A percentile compares a stretch with the other conserved stretches of the same genome.
These are phyloP conservation scores for Muntiacus muntjak DNA, from an alignment of 2,113 vertebrate genomes.

Conservation along the genomic window DNA sequence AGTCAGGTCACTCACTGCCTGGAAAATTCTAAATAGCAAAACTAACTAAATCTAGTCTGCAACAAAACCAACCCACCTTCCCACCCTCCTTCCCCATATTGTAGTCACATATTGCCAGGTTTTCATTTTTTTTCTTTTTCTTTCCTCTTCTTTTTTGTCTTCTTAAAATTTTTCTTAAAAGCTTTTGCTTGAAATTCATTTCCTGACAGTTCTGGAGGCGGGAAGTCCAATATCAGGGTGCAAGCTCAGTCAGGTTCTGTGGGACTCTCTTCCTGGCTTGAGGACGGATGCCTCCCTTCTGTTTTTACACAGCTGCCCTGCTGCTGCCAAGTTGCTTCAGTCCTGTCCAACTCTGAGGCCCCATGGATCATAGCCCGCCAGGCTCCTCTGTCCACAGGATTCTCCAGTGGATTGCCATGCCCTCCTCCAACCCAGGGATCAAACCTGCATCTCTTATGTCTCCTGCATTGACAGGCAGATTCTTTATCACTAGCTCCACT, in stretches of 20 bases:
- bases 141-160: not conserved
- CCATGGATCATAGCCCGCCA: rapidly evolving
- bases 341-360: not conserved
- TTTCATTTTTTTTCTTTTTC: not conserved
- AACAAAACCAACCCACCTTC: too few species aligned
- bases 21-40: not conserved
- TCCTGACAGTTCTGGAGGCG: not conserved
- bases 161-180: not conserved
- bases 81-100: rapidly evolving
- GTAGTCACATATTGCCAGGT: not conserved
- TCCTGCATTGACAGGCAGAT: not conserved
- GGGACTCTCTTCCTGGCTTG: not conserved
- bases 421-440: not conserved
- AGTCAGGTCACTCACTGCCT: not conserved
- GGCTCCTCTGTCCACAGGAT: not conserved
- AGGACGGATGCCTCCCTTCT: not conserved
- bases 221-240: not conserved
- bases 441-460: not conserved
- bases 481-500: not conserved
- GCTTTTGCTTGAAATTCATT: not conserved
- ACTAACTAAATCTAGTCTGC: not conserved
- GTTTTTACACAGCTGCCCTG: not conserved
- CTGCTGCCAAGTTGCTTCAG: not conserved
- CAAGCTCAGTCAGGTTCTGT: not conserved
- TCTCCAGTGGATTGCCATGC: not conserved